phyloP scores from a whole-genome alignment of 2,888 invertebrate species.

The Epistrophella euchroma region DNA sequence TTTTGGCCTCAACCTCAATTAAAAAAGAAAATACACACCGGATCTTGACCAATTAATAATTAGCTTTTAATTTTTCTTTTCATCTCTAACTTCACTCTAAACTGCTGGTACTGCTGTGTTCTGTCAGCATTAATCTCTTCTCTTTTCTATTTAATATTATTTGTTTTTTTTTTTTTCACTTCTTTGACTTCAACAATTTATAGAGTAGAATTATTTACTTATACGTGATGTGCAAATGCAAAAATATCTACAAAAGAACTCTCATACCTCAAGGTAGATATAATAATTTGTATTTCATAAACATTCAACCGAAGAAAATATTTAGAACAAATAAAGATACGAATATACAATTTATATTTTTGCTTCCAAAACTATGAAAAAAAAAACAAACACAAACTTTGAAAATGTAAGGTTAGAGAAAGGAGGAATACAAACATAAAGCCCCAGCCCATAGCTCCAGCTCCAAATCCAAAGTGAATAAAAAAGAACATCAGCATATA shows the following conservation, averaged over 20 bases:
- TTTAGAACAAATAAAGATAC: constrained; percentile 9
- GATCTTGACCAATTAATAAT: constrained; percentile 4
- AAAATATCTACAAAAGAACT: constrained; percentile 9
- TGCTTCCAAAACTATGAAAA: constrained; percentile 19
- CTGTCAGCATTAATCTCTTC: constrained; percentile 9
- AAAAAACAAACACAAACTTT: constrained; percentile 4
- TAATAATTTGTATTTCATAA: constrained; percentile 11
- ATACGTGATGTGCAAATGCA: constrained; percentile 1
- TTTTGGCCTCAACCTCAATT: constrained; percentile 9
- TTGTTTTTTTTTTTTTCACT: no score
- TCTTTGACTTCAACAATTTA: background rate
- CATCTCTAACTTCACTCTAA: background rate
- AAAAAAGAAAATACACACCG: constrained; percentile 5
- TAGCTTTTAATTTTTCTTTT: background rate
- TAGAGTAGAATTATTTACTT: background rate
- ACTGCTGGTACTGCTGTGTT: background rate
- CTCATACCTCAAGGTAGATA: constrained; percentile 12
- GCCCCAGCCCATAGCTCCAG: background rate
- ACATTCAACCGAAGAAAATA: constrained; percentile 6
- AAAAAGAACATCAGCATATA: constrained; percentile 51
- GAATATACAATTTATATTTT: background rate
- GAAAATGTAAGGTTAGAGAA: background rate
- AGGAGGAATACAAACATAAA: background rate
- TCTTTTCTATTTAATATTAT: no score
- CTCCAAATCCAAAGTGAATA: constrained; percentile 6